Percentiles rank a stretch among this genome's conserved stretches.
Evolutionary conservation across 2,888 invertebrate species (phyloP).

Genomic region (Sinopyrophorus schimmeli): DNA sequence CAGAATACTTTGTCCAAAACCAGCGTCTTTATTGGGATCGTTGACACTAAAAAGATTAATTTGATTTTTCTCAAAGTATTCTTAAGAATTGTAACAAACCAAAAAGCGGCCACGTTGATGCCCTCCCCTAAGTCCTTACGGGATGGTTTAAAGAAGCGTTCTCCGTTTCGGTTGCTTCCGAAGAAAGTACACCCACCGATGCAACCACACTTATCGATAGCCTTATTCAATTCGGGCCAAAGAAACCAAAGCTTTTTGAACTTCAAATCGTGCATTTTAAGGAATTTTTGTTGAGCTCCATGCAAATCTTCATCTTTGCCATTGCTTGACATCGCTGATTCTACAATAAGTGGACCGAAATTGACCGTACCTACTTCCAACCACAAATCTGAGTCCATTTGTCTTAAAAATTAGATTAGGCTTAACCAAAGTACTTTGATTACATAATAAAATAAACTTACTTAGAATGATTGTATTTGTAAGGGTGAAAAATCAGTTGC

Average conservation of each 20-base stretch:
- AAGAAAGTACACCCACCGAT: slow-evolving; percentile 95
- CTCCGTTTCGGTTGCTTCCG: slow-evolving; percentile 87
- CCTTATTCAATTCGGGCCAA: slow-evolving; percentile 75
- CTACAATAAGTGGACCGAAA: slow-evolving; percentile 87
- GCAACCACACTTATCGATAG: slow-evolving; percentile 82
- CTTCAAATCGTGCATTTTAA: slow-evolving; percentile 81
- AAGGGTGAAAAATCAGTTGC: slow-evolving; percentile 53
- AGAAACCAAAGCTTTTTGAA: slow-evolving; percentile 91
- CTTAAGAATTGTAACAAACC: slow-evolving; percentile 55
- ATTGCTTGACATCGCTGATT: slow-evolving; percentile 79
- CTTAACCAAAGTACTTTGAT: too few relatives aligned
- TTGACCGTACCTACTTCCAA: slow-evolving; percentile 88
- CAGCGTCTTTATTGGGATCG: slow-evolving; percentile 78
- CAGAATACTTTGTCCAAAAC: slow-evolving; percentile 92
- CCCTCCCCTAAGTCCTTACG: slow-evolving; percentile 80
- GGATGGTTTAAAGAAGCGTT: slow-evolving; percentile 84
- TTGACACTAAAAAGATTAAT: slow-evolving; percentile 62
- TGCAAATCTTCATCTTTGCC: slow-evolving; percentile 73
- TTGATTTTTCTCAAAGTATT: slow-evolving; percentile 1
- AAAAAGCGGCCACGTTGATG: slow-evolving; percentile 78
- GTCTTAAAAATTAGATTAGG: slow-evolving; percentile 25
- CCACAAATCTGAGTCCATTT: slow-evolving; percentile 71
- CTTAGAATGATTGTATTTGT: slow-evolving; percentile 53
- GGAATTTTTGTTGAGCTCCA: slow-evolving; percentile 77
- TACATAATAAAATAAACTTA: slow-evolving; percentile 41